Evolutionary conservation across 2,113 vertebrate species (phyloP).

Genomic region (Muntiacus reevesi): DNA sequence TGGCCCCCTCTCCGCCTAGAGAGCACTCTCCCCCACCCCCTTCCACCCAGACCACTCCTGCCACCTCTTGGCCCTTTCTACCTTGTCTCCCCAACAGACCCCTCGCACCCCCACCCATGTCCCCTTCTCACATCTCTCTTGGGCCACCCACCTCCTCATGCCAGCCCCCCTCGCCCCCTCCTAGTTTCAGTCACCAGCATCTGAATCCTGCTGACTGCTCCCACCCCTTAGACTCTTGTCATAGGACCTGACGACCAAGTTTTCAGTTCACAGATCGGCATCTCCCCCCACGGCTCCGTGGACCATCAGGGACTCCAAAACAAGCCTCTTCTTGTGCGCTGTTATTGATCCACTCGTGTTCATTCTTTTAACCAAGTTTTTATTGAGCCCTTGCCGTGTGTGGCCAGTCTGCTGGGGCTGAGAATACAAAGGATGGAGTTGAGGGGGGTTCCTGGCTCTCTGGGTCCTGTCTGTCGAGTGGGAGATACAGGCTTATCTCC

Average conservation of each 20-base stretch:
- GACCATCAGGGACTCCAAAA: not conserved
- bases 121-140: not conserved
- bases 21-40: not conserved
- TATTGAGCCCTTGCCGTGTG: not conserved
- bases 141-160: not conserved
- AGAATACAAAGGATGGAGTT: not conserved
- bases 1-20: not conserved
- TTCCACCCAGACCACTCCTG: not conserved
- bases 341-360: not conserved
- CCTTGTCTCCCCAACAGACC: accelerated
- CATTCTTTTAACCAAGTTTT: not conserved
- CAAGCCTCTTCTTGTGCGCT: not conserved
- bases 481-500: not conserved
- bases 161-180: not conserved
- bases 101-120: accelerated
- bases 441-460: not conserved
- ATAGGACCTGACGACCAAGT: not conserved
- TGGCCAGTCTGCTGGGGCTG: not conserved
- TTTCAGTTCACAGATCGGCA: not conserved
- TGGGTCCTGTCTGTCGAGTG: not conserved
- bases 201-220: not conserved
- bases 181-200: not conserved
- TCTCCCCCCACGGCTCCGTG: accelerated
- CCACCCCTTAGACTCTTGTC: accelerated
- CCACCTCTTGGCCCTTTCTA: not conserved